phyloP scores from a whole-genome alignment of 53 echinoderm and acorn worm genomes.

The Hippasteria phrygiana region DNA sequence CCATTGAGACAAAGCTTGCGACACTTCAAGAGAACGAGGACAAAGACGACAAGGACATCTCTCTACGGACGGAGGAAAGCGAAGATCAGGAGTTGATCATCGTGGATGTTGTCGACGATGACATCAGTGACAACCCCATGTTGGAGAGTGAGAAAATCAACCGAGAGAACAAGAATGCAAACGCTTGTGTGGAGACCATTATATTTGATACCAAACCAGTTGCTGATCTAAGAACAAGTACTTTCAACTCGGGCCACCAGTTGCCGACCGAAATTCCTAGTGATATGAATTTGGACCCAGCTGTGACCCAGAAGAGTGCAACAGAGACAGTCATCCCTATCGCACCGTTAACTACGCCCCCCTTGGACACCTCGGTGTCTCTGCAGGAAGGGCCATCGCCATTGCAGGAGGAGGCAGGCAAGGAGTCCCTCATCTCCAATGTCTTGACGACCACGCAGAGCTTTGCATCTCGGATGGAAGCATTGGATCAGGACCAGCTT shows the following conservation, averaged over 20 bases:
- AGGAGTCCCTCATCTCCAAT: slow-evolving; percentile 85
- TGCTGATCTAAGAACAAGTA: slow-evolving; percentile 16
- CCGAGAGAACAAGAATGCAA: slow-evolving; percentile 31
- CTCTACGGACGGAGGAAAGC: slow-evolving; percentile 39
- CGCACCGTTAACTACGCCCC: slow-evolving; percentile 4
- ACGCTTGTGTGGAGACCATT: not conserved
- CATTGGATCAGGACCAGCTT: slow-evolving; percentile 87
- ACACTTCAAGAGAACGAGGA: slow-evolving; percentile 34
- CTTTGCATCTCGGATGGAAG: slow-evolving; percentile 82
- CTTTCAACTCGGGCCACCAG: not conserved
- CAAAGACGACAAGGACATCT: slow-evolving; percentile 48
- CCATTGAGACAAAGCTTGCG: slow-evolving; percentile 21
- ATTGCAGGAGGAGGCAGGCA: slow-evolving; percentile 58
- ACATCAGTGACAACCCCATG: slow-evolving; percentile 27
- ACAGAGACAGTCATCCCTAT: slow-evolving; percentile 4
- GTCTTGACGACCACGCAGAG: slow-evolving; percentile 90
- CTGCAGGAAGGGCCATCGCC: not conserved
- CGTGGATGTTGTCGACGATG: slow-evolving; percentile 51
- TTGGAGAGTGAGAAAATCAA: slow-evolving; percentile 25
- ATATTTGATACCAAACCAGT: not conserved
- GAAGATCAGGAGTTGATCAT: slow-evolving; percentile 65
- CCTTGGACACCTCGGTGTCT: not conserved
- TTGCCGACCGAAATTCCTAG: not conserved
- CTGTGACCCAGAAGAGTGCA: slow-evolving; percentile 7
- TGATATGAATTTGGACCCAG: slow-evolving; percentile 25